Evolutionary conservation across 64 coral and sea anemone genomes (phyloP).

Genomic region (Actinia equina): DNA sequence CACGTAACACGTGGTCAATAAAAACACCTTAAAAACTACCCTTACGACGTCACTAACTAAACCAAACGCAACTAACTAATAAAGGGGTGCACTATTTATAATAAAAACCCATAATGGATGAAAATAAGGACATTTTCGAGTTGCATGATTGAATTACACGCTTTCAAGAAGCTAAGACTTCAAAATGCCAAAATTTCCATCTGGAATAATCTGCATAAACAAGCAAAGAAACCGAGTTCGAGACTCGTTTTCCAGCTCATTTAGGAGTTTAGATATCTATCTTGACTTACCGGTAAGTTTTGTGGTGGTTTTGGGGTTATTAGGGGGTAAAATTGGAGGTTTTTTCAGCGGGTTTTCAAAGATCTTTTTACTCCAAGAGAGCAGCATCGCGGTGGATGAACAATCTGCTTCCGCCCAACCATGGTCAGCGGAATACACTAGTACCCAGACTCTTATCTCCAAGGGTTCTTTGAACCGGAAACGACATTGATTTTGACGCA

Average conservation of each 20-base stretch:
- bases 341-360: constrained; percentile 16
- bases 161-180: neutral
- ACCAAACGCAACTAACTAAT: neutral
- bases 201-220: neutral
- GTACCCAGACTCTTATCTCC: neutral
- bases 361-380: constrained; percentile 13
- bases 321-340: constrained; percentile 21
- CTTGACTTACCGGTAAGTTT: constrained; percentile 6
- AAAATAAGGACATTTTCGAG: neutral
- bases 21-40: constrained; percentile 16
- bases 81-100: neutral
- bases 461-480: neutral
- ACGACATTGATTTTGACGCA: neutral
- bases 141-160: constrained; percentile 10
- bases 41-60: neutral
- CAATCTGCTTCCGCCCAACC: constrained; percentile 17
- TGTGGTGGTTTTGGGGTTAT: neutral
- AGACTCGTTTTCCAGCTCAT: neutral
- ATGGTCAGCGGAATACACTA: neutral
- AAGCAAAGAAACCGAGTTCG: neutral
- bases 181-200: constrained; percentile 22
- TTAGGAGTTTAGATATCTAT: neutral
- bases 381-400: constrained; percentile 7
- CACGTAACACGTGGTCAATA: constrained; percentile 10
- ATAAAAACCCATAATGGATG: neutral